phyloP scores from a whole-genome alignment of 2,113 vertebrate species.

The Labrus mixtus region DNA sequence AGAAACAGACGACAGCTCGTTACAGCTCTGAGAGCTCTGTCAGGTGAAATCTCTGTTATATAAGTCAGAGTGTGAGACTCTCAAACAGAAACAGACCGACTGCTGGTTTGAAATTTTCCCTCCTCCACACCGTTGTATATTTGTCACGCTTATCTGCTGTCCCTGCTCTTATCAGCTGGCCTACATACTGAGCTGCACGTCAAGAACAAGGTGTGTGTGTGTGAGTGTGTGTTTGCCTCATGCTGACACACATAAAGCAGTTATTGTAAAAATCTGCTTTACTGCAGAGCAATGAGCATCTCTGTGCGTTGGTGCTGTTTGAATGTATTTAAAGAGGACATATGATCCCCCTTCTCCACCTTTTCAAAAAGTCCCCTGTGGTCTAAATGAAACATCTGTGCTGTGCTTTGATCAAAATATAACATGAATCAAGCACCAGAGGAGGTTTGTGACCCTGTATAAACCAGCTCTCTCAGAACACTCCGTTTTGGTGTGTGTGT shows the following conservation, averaged over 20 bases:
- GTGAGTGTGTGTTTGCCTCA: not conserved
- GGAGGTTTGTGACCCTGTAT: no score
- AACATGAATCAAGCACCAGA: no score
- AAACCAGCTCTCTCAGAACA: no score
- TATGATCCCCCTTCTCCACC: no score
- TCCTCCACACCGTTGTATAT: slow-evolving; percentile 5
- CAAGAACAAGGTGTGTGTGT: slow-evolving; percentile 9
- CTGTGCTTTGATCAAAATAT: no score
- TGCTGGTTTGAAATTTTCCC: slow-evolving; percentile 21
- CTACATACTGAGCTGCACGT: slow-evolving; percentile 30
- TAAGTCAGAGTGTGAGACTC: slow-evolving; percentile 9
- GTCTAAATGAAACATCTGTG: no score
- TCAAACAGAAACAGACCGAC: slow-evolving; percentile 1
- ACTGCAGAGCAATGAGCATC: no score
- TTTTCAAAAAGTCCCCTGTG: no score
- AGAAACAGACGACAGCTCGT: slow-evolving; percentile 12
- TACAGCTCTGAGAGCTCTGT: not conserved
- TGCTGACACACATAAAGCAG: not conserved
- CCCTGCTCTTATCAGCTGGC: slow-evolving; percentile 53
- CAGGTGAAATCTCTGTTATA: slow-evolving; percentile 18
- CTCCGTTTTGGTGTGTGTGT: no score
- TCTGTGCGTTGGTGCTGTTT: no score
- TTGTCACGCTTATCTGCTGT: slow-evolving; percentile 30
- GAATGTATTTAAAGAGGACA: no score
- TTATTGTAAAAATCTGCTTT: not conserved